Conservation (phyloP, 2,888 invertebrate genomes). For the Barypeithes pellucidus region DNA sequence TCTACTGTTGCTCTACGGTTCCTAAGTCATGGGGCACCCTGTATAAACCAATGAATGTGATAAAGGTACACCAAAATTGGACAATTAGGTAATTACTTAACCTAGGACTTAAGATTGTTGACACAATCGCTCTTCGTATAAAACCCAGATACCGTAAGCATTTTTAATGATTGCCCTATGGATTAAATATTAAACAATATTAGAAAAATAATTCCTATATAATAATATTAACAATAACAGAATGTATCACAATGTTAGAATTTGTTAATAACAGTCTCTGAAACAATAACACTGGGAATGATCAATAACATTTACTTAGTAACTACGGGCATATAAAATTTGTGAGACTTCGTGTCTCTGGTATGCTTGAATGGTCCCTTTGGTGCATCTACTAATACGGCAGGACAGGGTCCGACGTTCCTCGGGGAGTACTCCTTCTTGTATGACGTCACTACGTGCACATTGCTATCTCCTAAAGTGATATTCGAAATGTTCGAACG, state of each 20-base stretch:
- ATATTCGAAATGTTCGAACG: constrained; percentile 84
- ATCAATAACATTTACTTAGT: constrained; percentile 48
- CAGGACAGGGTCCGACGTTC: constrained; percentile 85
- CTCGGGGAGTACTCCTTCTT: constrained; percentile 84
- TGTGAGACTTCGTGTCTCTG: constrained; percentile 88
- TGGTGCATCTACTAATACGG: constrained; percentile 82
- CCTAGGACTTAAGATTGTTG: constrained; percentile 11
- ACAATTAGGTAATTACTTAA: too few relatives aligned
- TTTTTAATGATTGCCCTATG: constrained; percentile 53
- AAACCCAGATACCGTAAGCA: constrained; percentile 54
- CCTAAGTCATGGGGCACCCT: too few relatives aligned
- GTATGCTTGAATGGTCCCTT: constrained; percentile 88
- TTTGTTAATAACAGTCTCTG: constrained; percentile 57
- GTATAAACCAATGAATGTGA: too few relatives aligned
- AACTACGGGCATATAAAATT: constrained; percentile 78
- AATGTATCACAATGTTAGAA: constrained; percentile 66
- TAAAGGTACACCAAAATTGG: too few relatives aligned
- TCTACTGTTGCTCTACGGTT: too few relatives aligned
- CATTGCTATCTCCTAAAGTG: constrained; percentile 79
- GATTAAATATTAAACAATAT: constrained; percentile 53
- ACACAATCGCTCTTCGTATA: constrained; percentile 33
- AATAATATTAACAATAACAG: constrained; percentile 57
- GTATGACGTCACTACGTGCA: constrained; percentile 79
- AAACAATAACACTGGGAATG: constrained; percentile 49
- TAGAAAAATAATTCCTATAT: constrained; percentile 52